Base-by-base conservation (phyloP, 2,888 invertebrate species). In the Troides aeacus region DNA sequence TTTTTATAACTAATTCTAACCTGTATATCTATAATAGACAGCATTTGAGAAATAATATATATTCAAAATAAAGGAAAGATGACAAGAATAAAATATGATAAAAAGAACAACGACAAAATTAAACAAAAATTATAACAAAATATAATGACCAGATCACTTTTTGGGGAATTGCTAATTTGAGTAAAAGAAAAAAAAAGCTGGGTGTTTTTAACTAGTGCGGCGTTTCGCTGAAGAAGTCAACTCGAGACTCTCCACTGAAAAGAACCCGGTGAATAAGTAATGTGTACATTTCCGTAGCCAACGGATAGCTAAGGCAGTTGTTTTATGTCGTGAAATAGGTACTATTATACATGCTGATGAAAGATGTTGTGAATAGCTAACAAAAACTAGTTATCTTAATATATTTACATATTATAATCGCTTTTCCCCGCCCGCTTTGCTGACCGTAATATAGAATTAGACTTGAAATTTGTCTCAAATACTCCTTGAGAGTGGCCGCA, bases 261-360 rank as follows among this genome's bases (percentile, higher is more conserved):
- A 70, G 70, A 70, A 60, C 64, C 56, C 67, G 24, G 63, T 70
- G 70, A 70, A 70, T 70, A 64, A 70, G 63, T 70, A 67, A 70
- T 70, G 66, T 67, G 64, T 56, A 70, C 63, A 67, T 67, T 70
- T 67, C 67, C 64, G 66, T 70, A 70, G 66, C 64, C 63, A 63
- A 67, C 64, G 61, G 59, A 66, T 63, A 63, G 57, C 64, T 56
- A 18, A 61, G 59, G 62, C 63, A 62, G 61, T 70, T 67, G 67
- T 67, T 70, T 70, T 60, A 64, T 70, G 63, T 67, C 61, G 56
- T 46, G 64, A 64, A 67, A 64, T 60, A 64, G 67, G 56, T 56
- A 42, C 60, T 46, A 64, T 70, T 70, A 70, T 61, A 67, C 66
- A 70, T 62, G 66, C 50, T 66, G 66, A 67, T 68, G 64, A 73